phyloP scores from a whole-genome alignment of 2,888 invertebrate genomes.

The Dione juno region DNA sequence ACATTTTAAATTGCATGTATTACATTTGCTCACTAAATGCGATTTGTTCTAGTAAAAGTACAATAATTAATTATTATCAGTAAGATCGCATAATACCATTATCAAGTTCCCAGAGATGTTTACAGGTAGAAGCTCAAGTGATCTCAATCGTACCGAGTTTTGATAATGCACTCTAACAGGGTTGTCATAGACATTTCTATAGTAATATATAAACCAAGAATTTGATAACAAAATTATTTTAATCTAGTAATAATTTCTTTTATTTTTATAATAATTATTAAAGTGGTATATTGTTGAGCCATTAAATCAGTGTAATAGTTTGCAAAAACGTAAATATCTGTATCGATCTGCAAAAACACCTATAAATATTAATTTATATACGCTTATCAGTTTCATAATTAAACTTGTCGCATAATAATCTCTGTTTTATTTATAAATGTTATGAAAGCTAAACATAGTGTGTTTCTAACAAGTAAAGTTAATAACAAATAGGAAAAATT shows the following conservation, averaged over 20 bases:
- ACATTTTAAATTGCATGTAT: neutral
- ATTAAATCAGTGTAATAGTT: constrained; percentile 1
- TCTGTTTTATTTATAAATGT: neutral
- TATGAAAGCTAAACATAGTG: neutral
- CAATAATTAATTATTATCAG: constrained; percentile 18
- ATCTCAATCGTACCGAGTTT: constrained; percentile 60
- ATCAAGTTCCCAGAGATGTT: constrained; percentile 57
- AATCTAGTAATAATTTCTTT: too few relatives aligned
- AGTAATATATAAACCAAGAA: too few relatives aligned
- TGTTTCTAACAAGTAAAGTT: neutral
- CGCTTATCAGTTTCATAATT: constrained; percentile 7
- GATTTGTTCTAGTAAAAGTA: constrained; percentile 1
- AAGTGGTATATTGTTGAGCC: too few relatives aligned
- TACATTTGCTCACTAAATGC: neutral
- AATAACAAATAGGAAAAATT: too few relatives aligned
- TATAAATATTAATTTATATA: constrained; percentile 20
- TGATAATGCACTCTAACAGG: constrained; percentile 60
- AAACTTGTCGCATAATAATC: constrained; percentile 2
- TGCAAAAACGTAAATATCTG: neutral
- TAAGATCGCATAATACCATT: constrained; percentile 20
- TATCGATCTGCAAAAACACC: neutral
- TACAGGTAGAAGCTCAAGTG: constrained; percentile 67
- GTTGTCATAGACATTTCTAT: constrained; percentile 47
- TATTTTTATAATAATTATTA: too few relatives aligned
- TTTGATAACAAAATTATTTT: too few relatives aligned